Conservation (phyloP, 2,888 invertebrate genomes). For the Serrognathus titanus region DNA sequence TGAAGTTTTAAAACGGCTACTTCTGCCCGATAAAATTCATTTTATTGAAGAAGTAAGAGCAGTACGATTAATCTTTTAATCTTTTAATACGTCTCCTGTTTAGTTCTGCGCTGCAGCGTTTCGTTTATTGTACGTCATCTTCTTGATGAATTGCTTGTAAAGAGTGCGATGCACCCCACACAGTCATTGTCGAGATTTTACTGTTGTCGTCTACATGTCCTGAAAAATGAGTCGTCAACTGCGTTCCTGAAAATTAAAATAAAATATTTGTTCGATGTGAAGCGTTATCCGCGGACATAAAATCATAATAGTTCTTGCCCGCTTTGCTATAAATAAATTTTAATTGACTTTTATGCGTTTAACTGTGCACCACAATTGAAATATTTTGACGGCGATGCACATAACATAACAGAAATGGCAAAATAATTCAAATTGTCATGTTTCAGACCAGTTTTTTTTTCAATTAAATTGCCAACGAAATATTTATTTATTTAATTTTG, state of each 20-base stretch:
- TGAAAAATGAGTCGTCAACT: not conserved
- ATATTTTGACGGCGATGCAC: too few relatives aligned
- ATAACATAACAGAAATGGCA: too few relatives aligned
- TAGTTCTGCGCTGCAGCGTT: conserved; percentile 13
- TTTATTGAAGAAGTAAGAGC: conserved; percentile 15
- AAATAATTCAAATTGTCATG: too few relatives aligned
- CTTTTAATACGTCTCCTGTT: conserved; percentile 16
- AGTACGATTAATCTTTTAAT: conserved; percentile 23
- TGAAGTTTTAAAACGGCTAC: conserved; percentile 15
- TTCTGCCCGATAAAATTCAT: conserved; percentile 15
- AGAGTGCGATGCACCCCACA: conserved; percentile 15
- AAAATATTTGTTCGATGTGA: not conserved
- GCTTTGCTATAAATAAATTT: too few relatives aligned
- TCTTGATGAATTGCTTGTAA: conserved; percentile 19
- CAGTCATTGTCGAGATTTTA: not conserved
- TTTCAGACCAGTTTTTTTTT: too few relatives aligned
- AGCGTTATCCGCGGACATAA: not conserved
- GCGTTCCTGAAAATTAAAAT: not conserved
- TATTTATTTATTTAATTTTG: too few relatives aligned
- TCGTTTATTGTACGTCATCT: conserved; percentile 17
- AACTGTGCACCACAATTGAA: too few relatives aligned
- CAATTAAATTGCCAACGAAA: too few relatives aligned
- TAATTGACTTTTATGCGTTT: too few relatives aligned
- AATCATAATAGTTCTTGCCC: too few relatives aligned
- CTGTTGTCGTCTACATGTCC: not conserved